These are phyloP conservation scores for Orthosia gracilis DNA, from an alignment of 2,888 invertebrate genomes.

Conservation along the genomic window DNA sequence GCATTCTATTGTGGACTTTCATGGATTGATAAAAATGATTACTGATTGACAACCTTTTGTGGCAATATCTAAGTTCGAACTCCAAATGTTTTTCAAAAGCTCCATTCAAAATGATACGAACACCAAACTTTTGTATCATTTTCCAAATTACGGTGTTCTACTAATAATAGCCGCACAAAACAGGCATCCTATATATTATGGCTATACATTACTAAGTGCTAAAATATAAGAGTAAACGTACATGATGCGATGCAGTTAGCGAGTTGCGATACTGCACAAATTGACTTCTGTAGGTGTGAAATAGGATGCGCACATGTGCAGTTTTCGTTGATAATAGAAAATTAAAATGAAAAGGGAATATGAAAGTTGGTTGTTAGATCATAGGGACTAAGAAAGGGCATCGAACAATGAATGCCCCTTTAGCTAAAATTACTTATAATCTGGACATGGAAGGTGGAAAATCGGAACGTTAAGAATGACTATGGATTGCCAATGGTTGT, in stretches of 20 bases:
- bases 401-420: too few species aligned
- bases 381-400: too few species aligned
- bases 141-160: not conserved
- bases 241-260: conserved; percentile 35
- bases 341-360: conserved; percentile 12
- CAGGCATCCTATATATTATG: conserved; percentile 1
- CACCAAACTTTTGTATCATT: not conserved
- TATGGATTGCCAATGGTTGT: too few species aligned
- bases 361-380: not conserved
- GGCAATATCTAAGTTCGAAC: not conserved
- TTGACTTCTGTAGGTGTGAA: conserved; percentile 5
- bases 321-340: conserved; percentile 16
- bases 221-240: conserved; percentile 18
- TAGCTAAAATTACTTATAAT: too few species aligned
- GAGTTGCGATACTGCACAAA: conserved; percentile 25
- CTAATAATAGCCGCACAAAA: conserved; percentile 1
- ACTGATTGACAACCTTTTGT: too few species aligned
- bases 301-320: conserved; percentile 8
- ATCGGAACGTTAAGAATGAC: too few species aligned
- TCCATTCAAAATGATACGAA: not conserved
- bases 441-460: too few species aligned
- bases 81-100: not conserved
- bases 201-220: conserved; percentile 20
- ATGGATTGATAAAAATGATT: too few species aligned
- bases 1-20: too few species aligned